Conservation (phyloP, 2,888 invertebrate genomes). For the Lordiphosa andalusiaca region DNA sequence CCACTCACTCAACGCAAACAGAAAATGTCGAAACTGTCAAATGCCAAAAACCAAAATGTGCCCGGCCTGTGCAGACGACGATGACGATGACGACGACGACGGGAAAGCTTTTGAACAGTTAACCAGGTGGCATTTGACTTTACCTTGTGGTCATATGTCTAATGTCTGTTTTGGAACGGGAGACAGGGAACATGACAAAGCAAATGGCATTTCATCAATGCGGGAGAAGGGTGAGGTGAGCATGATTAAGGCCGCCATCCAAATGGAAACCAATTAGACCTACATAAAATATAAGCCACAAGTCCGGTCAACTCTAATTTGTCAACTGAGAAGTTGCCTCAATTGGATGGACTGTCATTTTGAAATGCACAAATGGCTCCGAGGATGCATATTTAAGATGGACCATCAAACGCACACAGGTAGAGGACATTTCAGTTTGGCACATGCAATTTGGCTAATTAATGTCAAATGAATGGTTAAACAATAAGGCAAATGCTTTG, state of each 20-base stretch:
- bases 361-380: no score
- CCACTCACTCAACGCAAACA: constrained; percentile 49
- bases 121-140: constrained; percentile 35
- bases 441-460: no score
- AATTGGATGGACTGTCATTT: constrained; percentile 1
- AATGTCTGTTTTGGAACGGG: constrained; percentile 21
- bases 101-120: constrained; percentile 8
- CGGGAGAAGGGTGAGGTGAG: constrained; percentile 34
- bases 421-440: no score
- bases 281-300: constrained; percentile 48
- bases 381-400: no score
- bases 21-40: constrained; percentile 72
- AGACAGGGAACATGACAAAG: constrained; percentile 58
- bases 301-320: constrained; percentile 43
- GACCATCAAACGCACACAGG: no score
- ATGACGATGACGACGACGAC: background rate
- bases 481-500: no score
- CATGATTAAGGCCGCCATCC: constrained; percentile 54
- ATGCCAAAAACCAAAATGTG: constrained; percentile 71
- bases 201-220: constrained; percentile 51
- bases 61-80: constrained; percentile 32
- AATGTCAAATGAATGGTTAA: no score
- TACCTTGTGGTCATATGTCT: constrained; percentile 12
- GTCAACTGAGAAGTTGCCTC: constrained; percentile 27
- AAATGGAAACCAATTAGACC: constrained; percentile 41